Conservation (phyloP, 2,888 invertebrate genomes). For the Mythimna loreyi region DNA sequence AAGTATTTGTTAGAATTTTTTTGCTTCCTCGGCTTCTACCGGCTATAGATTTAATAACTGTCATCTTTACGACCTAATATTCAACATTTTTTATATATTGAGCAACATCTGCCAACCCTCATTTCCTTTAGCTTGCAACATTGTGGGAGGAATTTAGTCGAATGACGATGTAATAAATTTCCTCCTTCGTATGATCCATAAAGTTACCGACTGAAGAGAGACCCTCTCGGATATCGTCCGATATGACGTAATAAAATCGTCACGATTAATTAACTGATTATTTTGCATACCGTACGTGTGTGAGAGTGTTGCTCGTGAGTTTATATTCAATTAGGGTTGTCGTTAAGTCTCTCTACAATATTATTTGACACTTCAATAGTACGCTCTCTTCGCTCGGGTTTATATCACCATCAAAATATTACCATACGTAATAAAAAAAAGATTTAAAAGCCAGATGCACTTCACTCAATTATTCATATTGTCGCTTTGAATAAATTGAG, state of each 20-base stretch:
- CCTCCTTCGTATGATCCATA: constrained; percentile 81
- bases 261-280: constrained; percentile 66
- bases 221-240: constrained; percentile 58
- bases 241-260: constrained; percentile 69
- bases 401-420: neutral
- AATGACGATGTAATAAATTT: constrained; percentile 85
- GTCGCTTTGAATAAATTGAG: constrained; percentile 51
- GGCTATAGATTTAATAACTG: constrained; percentile 76
- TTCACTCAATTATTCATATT: constrained; percentile 30
- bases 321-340: constrained; percentile 16
- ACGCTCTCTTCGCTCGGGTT: neutral
- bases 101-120: constrained; percentile 79
- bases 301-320: constrained; percentile 25
- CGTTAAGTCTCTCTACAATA: neutral
- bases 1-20: constrained; percentile 57
- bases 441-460: constrained; percentile 4
- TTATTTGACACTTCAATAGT: neutral
- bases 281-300: constrained; percentile 41
- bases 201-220: constrained; percentile 68
- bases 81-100: constrained; percentile 71
- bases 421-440: neutral
- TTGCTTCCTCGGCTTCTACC: constrained; percentile 25
- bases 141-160: constrained; percentile 80
- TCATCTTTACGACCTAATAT: constrained; percentile 78
- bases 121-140: constrained; percentile 78